phyloP scores from a whole-genome alignment of 2,888 invertebrate genomes.

The Entomobrya multifasciata region DNA sequence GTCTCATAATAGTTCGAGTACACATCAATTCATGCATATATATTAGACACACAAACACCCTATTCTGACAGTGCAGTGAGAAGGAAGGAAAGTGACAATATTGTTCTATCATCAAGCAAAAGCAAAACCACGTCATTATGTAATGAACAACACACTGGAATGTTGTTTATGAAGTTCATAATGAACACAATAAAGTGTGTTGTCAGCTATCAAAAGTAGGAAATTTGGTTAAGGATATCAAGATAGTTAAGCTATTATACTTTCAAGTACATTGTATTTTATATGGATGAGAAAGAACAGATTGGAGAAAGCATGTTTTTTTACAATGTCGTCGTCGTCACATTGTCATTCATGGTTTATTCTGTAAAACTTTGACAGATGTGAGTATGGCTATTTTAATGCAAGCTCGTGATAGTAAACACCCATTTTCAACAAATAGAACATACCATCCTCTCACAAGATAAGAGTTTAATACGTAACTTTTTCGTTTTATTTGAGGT shows the following conservation, averaged over 20 bases:
- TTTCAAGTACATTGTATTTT: not conserved
- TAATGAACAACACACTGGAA: constrained; percentile 3
- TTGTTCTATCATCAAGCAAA: not conserved
- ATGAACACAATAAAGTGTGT: not conserved
- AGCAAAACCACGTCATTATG: not conserved
- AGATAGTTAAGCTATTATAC: not conserved
- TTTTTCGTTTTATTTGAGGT: no score
- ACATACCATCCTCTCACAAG: not conserved
- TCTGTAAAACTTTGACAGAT: not conserved
- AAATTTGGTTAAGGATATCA: constrained; percentile 34
- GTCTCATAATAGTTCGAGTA: constrained; percentile 45
- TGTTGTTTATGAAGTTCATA: not conserved
- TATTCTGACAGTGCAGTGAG: constrained; percentile 27
- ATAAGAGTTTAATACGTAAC: not conserved
- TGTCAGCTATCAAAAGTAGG: constrained; percentile 36
- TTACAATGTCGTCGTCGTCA: not conserved
- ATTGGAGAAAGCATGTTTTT: not conserved
- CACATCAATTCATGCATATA: constrained; percentile 10
- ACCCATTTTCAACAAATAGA: not conserved
- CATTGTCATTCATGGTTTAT: not conserved
- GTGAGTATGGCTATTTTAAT: not conserved
- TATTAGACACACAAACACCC: not conserved
- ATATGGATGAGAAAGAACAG: constrained; percentile 11
- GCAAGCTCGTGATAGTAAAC: constrained; percentile 10
- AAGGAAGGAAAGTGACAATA: constrained; percentile 1